Base-by-base conservation (phyloP, 1,140 invertebrate genomes). In the Cyphomyrmex costatus region DNA sequence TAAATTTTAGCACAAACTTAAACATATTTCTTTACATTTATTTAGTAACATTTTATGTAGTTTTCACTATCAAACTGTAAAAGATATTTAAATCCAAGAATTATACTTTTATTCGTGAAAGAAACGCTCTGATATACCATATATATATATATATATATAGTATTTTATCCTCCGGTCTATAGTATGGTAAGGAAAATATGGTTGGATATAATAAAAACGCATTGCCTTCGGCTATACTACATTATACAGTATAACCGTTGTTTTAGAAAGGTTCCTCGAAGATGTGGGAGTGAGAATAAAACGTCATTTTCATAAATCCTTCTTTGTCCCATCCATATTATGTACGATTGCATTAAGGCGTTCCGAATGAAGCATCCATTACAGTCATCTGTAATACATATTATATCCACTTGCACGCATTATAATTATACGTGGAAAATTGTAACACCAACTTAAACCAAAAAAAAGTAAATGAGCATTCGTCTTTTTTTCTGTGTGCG, bases 281-380 rank as follows among this genome's bases (percentile, higher is more conserved):
- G 63, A 86, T 46, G 74, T 70, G 56, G 73, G 27, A 74, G 46
- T 85, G 56, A 88, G 61, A 85, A 85, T 88, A 89, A 90, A 89
- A 90, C 85, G 73, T 70, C 61, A 82, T 89, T 82, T 86, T 82
- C 71, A 70, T 80, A 68, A 14, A 53, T 79, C 8, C n/a, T 78
- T 19, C 14, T 53, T 80, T 79, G 61, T 68, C 30, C 7, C 30
- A 68, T 24, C 27, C 19, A 53, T 53, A 70, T 68, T 70, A 68
- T 80, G 77, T 30, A 70, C 63, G 42, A n/a, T 27, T 68, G 27
- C 12, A 0, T 79, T 24, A 33, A 77, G 24, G 21, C n/a, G 30
- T 80, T 68, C 61, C 8, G 46, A 66, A 49, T 33, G 14, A 68
- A 53, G 30, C 7, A 53, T 80, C 70, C 46, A 24, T 51, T 68